Evolutionary conservation across 2,797 vertebrate species (phyloP).

Genomic region (Mormyrus proboscirostris): DNA sequence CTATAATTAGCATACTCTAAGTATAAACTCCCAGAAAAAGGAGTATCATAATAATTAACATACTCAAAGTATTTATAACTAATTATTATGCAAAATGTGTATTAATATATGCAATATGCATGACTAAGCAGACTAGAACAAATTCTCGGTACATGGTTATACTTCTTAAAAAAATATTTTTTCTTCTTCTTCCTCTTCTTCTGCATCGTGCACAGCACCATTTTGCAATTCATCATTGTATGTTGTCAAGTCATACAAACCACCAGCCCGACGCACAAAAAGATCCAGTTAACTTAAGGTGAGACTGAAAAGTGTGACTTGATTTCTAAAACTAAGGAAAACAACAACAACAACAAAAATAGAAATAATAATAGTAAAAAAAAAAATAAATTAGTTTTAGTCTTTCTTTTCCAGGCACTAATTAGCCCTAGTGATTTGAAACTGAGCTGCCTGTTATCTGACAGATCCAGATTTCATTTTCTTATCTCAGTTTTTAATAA

Average conservation of each 20-base stretch:
- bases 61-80: neutral
- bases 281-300: neutral
- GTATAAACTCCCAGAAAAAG: neutral
- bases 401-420: conserved; percentile 26
- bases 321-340: conserved; percentile 17
- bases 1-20: neutral
- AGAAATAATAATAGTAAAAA: conserved; percentile 6
- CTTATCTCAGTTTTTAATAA: conserved; percentile 50
- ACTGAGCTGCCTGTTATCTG: conserved; percentile 28
- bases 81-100: neutral
- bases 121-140: neutral
- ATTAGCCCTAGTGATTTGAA: conserved; percentile 39
- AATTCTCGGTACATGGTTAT: neutral
- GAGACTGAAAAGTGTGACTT: neutral
- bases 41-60: neutral
- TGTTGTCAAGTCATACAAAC: neutral
- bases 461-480: conserved; percentile 36
- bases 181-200: neutral
- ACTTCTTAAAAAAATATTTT: neutral
- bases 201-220: neutral
- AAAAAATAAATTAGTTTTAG: neutral
- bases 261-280: neutral
- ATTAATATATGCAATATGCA: neutral
- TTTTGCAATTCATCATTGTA: neutral
- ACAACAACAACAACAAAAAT: neutral